A percentile compares a stretch with the other conserved stretches of the same genome.
These are phyloP conservation scores for Lymantria monacha DNA, from an alignment of 2,888 invertebrate genomes.

Conservation along the genomic window DNA sequence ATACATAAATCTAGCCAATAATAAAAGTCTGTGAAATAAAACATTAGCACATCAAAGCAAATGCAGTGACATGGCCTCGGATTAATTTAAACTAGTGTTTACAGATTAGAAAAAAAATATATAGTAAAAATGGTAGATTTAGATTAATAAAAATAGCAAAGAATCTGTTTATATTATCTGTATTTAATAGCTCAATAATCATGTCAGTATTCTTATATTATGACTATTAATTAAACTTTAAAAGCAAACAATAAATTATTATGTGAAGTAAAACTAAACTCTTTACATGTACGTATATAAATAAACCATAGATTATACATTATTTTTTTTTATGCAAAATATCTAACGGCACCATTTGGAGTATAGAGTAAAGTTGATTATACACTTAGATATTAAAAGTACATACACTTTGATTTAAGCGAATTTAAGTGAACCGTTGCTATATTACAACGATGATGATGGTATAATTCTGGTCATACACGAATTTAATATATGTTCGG, in stretches of 20 bases:
- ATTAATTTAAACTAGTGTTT: constrained; percentile 24
- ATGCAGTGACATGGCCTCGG: constrained; percentile 26
- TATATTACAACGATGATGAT: too few relatives aligned
- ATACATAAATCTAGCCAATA: constrained; percentile 32
- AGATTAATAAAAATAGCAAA: constrained; percentile 5
- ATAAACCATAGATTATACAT: not conserved
- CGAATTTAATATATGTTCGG: too few relatives aligned
- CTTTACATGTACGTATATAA: not conserved
- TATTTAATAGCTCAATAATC: constrained; percentile 1
- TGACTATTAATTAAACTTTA: not conserved
- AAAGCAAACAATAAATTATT: not conserved
- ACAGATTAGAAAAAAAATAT: constrained; percentile 11
- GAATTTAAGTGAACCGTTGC: too few relatives aligned
- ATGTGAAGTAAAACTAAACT: not conserved
- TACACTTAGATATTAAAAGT: too few relatives aligned
- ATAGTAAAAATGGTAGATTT: not conserved
- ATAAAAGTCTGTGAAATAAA: constrained; percentile 31
- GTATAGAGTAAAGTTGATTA: too few relatives aligned
- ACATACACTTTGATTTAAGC: too few relatives aligned
- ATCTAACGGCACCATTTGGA: too few relatives aligned
- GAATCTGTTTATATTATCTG: constrained; percentile 5
- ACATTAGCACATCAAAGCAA: constrained; percentile 27
- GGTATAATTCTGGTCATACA: too few relatives aligned
- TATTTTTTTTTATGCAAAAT: not conserved
- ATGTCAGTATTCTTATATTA: not conserved